Base-by-base conservation (phyloP, 2,113 vertebrate genomes). In the Datnioides undecimradiatus region DNA sequence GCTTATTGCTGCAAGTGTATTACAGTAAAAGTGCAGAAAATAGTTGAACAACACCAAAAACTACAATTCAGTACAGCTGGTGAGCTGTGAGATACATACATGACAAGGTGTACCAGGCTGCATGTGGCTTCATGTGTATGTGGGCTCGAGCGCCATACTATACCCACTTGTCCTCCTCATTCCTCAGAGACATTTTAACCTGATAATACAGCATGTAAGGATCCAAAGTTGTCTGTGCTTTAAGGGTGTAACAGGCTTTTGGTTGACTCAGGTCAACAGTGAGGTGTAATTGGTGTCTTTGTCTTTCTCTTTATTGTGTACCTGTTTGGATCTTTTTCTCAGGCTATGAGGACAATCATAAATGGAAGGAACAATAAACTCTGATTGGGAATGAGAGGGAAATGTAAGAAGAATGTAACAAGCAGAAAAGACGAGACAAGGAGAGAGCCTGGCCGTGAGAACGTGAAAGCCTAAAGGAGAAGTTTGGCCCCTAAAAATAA, bases 401-500 rank as follows among this genome's bases (percentile, higher is more conserved):
- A 14, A 54, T 58, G n/a, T 54, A 38, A 31, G 51, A 76, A 49
- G n/a, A n/a, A 29, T 69, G 21, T 69, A 12, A 41, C 66, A 63
- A 59, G 45, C 38, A 51, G 33, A 70, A 46, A 49, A 36, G 33
- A 45, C 14, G 51, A n/a, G 46, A 34, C 5, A 16, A 17, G 25
- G 8, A 54, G 75, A 87, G 91, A 94, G 87, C 84, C 88, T 84
- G 92, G 45, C 38, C 78, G 93, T 93, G 93, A 95, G 87, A 90
- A 87, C 48, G 57, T 14, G 62, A 74, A 51, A 46, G 68, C 25
- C 45, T 13, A 46, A 78, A 86, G 67, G 49, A 86, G 80, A 81
- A 78, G 71, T 69, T 93, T 92, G 93, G 94, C 94, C 87, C 88
- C 91, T 89, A 90, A 90, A 95, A 95, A 94, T 95, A 95, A 84